Conservation (phyloP, 2,888 invertebrate genomes). For the Zhengitettix transpicula region DNA sequence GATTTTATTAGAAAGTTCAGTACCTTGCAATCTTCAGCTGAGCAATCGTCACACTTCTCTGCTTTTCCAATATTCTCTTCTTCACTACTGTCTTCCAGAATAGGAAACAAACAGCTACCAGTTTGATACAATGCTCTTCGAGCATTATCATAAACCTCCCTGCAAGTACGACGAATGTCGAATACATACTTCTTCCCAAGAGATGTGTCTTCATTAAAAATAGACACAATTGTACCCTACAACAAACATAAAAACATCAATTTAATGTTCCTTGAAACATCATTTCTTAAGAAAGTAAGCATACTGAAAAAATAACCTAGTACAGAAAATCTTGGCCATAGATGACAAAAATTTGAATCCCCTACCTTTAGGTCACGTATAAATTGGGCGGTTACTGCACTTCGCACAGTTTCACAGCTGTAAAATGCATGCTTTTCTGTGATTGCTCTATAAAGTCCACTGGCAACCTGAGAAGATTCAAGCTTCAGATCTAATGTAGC, state of each 20-base stretch:
- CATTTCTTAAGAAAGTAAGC: not conserved
- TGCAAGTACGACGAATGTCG: constrained; percentile 73
- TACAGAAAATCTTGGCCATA: no score
- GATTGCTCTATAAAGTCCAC: constrained; percentile 67
- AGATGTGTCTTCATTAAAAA: constrained; percentile 77
- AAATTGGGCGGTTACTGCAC: constrained; percentile 75
- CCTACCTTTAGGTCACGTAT: constrained; percentile 66
- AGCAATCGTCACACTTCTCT: constrained; percentile 1
- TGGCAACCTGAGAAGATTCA: constrained; percentile 64
- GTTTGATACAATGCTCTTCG: constrained; percentile 51
- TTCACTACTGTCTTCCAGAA: not conserved
- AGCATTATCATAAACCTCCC: constrained; percentile 80
- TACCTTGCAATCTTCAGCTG: constrained; percentile 5
- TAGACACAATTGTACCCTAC: constrained; percentile 72
- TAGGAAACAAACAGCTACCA: constrained; percentile 18
- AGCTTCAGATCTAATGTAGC: constrained; percentile 61
- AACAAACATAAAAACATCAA: constrained; percentile 3
- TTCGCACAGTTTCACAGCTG: constrained; percentile 79
- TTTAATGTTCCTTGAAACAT: not conserved
- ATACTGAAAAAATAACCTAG: no score
- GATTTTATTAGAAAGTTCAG: not conserved
- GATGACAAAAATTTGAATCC: not conserved
- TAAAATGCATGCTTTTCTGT: constrained; percentile 88
- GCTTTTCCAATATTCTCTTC: not conserved
- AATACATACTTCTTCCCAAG: constrained; percentile 80